Base-by-base conservation (phyloP, 2,113 vertebrate species). In the Dicerorhinus sumatrensis region DNA sequence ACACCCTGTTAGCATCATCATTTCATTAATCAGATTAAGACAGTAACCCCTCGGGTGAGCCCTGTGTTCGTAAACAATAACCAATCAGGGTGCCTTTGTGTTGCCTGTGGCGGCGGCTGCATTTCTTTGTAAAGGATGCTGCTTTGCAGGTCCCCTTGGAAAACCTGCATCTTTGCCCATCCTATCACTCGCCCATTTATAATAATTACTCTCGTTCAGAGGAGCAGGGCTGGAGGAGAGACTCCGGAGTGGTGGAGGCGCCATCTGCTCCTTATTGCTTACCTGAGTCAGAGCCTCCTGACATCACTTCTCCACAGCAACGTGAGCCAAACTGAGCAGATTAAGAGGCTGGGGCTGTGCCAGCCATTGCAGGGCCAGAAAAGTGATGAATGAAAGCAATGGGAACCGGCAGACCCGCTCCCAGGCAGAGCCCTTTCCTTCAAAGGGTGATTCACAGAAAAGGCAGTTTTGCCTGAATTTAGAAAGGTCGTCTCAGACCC, bases 21-120 rank as follows among this genome's bases (percentile, higher is more conserved):
- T 97, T 98, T 98, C 98, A 98, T 99, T 99, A 98, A 99, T 99
- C 98, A 98, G 98, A 97, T 98, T 84, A 96, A 96, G 96, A 98
- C 98, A 98, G 97, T 96, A 27, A 88, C 81, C 3, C 25, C 0
- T 70, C 56, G 54, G 96, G 75, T 60, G 96, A 79, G 94, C 58
- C 65, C 96, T 67, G 0, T 94, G 97, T 95, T 63, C 6, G 2
- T 54, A 54, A 94, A 94, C 94, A 95, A 69, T 94, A 86, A 42
- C 87, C 60, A 3, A 77, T 67, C 72, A 92, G 29, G 0, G 1
- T 16, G 29, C 65, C 54, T 65, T 97, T 98, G 94, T 97, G 95
- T 73, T 0, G 36, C 69, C 82, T 4, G 3, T 42, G 83, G 70
- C 5, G 23, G 63, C 0, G 31, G 63, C 48, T 67, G 65, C 46